Evolutionary conservation across 2,888 invertebrate species (phyloP), one percentile per base, ranked within the genome.

Genomic region (Pammene fasciana): DNA sequence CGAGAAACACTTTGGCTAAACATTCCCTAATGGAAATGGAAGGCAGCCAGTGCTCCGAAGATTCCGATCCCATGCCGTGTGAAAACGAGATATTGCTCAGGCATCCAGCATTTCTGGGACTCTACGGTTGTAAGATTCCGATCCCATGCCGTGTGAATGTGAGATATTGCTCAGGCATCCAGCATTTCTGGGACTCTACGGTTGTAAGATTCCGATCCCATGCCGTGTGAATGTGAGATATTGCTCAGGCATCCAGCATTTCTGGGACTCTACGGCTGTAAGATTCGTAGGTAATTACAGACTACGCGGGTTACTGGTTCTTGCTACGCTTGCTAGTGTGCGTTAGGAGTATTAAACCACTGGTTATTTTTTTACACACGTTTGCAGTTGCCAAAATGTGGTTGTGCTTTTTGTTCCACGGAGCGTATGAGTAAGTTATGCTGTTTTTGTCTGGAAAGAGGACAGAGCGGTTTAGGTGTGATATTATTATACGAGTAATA

Each of bases 11-110:
- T 92, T 91, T 88, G 85, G 89, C 89, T 92, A 91, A 92, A 91
- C 87, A 92, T 89, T 85, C 84, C 80, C 90, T 92, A 92, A 92
- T 92, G 92, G 92, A 90, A 89, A 90, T 92, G 91, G 91, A 91
- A 89, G 84, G 82, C 78, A 83, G 92, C 91, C 91, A 92, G 78
- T 78, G 73, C 81, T 79, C 83, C 82, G 74, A 6, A 13, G 6
- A 26, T 34, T 54, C 54, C 13, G 26, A 54, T 8, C 34, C 4
- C 18, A 9, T 34, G 13, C 34, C 34, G 11, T 5, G 18, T 5
- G 11, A 26, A 26, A 10, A 10, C 14, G 14, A 48, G 18, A 8
- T 50, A 13, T 1, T 26, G 11, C 43, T 38, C 7, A 16, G 18
- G 13, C 34, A 34, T 11, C 54, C 54, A 54, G 34, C 34, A n/a